These are phyloP conservation scores for Hyles euphorbiae DNA, from an alignment of 1,140 invertebrate species.

Conservation along the genomic window DNA sequence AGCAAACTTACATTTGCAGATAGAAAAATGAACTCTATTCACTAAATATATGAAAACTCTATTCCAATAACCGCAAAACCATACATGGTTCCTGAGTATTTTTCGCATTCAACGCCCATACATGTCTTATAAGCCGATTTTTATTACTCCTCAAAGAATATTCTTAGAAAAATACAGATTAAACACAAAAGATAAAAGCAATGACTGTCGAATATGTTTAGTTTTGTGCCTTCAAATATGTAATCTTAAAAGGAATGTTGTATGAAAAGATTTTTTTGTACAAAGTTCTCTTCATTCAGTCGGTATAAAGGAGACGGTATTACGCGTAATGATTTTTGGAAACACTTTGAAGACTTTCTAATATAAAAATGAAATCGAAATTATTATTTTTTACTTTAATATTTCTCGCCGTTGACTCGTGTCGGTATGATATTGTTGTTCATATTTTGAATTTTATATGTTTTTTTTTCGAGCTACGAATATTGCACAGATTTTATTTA, in stretches of 20 bases:
- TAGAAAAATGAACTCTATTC: constrained; percentile 18
- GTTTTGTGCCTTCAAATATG: constrained; percentile 6
- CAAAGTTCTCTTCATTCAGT: no score
- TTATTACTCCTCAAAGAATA: constrained; percentile 52
- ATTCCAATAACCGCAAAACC: constrained; percentile 16
- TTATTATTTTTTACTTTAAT: no score
- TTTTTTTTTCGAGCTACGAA: no score
- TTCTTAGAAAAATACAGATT: constrained; percentile 38
- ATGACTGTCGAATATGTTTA: constrained; percentile 18
- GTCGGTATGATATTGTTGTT: no score
- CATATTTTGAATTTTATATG: no score
- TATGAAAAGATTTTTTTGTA: constrained; percentile 13
- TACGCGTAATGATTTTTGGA: background rate
- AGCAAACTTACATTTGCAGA: constrained; percentile 29
- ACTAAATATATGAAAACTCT: background rate
- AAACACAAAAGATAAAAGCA: constrained; percentile 30
- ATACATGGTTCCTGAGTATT: constrained; percentile 20
- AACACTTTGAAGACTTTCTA: background rate
- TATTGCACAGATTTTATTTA: no score
- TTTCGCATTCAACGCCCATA: constrained; percentile 34
- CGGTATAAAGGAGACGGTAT: no score
- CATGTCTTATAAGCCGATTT: constrained; percentile 47
- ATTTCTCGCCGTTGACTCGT: no score
- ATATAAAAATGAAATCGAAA: no score
- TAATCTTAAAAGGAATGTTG: background rate